Evolutionary conservation across 2,797 vertebrate species (phyloP), one percentile per base, ranked within the genome.

Genomic region (Centroberyx gerrardi): DNA sequence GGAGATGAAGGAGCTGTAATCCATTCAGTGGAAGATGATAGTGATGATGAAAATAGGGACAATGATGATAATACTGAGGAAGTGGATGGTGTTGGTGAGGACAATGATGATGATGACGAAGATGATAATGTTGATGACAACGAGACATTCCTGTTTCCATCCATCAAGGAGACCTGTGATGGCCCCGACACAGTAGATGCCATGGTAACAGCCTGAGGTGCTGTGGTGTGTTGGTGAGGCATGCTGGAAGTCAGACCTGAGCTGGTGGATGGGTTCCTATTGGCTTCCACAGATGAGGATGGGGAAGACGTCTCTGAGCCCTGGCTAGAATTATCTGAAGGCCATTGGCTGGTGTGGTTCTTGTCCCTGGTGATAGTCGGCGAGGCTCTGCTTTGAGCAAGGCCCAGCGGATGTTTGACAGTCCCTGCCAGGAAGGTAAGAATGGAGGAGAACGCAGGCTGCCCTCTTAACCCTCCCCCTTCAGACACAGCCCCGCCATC

Each of bases 201-300:
- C 46, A 68, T 27, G 51, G 22, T 52, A 67, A 74, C 36, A 58
- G 18, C 36, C 52, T 56, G 61, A 65, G 44, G 54, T n/a, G 22
- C 28, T 48, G 27, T 42, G 65, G 8, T 67, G 27, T 63, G 77
- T 56, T 81, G 84, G 68, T 80, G 80, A 91, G 87, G 94, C 90
- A 89, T 90, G 82, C 86, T 89, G 68, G 80, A 88, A 91, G 87
- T 94, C 97, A 96, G 95, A 99, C 98, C 97, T 98, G 97, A 95
- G 88, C 87, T 78, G 55, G 89, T 74, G 3, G 79, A 77, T 40
- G 66, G 67, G 72, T 80, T 82, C 72, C 60, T 83, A n/a, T 93
- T 84, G 17, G 83, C 88, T 88, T 93, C 94, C 55, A 87, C 83
- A 82, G 93, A 88, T 0, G 89, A 93, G 0, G 71, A 85, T 0